Conservation (phyloP, 2,113 vertebrate genomes). For the Montifringilla adamsi region DNA sequence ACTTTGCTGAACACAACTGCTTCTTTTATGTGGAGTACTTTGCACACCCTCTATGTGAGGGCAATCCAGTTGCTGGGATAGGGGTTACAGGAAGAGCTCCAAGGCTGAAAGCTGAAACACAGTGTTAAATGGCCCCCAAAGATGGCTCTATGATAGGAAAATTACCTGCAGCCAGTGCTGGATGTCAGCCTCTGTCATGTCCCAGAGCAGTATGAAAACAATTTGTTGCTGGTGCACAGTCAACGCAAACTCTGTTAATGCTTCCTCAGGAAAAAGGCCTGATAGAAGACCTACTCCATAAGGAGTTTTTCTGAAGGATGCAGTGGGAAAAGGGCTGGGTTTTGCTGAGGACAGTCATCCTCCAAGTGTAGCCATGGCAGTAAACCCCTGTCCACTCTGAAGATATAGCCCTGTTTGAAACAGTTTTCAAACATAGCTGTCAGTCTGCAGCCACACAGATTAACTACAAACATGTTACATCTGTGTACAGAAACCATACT, state of each 20-base stretch:
- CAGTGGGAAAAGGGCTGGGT: background rate
- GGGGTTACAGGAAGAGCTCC: background rate
- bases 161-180: background rate
- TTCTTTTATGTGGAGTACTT: background rate
- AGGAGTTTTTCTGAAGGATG: background rate
- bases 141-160: background rate
- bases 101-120: slow-evolving; percentile 16
- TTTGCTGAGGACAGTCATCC: background rate
- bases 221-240: background rate
- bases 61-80: background rate
- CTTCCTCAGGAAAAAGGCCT: background rate
- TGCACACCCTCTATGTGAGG: background rate
- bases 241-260: background rate
- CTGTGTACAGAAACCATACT: slow-evolving; percentile 34
- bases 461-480: slow-evolving; percentile 36
- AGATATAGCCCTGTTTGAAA: slow-evolving; percentile 28
- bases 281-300: background rate
- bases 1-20: background rate
- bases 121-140: slow-evolving; percentile 4
- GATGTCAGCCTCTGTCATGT: background rate
- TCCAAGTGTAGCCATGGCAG: background rate
- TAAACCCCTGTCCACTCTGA: slow-evolving; percentile 2
- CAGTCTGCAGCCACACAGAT: slow-evolving; percentile 15
- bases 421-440: slow-evolving; percentile 46
- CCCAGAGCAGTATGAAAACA: background rate